Percentiles rank a stretch among this genome's conserved stretches.
Conservation (phyloP, 2,888 invertebrate species). For the Salticus scenicus region DNA sequence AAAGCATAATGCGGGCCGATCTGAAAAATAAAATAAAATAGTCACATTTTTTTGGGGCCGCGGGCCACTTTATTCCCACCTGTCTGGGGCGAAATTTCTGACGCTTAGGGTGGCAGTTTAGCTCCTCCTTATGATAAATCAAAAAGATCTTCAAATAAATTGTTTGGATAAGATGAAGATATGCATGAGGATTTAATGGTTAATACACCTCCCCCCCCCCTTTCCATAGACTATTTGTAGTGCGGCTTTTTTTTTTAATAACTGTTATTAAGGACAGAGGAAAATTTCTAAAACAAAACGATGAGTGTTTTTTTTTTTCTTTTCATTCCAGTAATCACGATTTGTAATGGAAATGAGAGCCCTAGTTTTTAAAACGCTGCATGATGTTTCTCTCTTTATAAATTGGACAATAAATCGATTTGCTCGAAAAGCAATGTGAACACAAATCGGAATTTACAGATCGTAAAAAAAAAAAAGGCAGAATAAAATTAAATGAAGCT, state of each 20-base stretch:
- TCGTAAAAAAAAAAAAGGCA: not conserved
- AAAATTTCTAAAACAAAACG: slow-evolving; percentile 51
- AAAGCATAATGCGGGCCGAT: not conserved
- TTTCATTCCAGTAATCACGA: not conserved
- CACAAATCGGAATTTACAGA: not conserved
- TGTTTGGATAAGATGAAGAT: slow-evolving; percentile 67
- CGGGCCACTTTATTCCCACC: slow-evolving; percentile 35
- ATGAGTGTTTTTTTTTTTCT: too few species aligned
- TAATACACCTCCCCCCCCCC: slow-evolving; percentile 25
- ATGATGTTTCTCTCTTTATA: not conserved
- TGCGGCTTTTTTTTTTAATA: slow-evolving; percentile 50
- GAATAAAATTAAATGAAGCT: not conserved
- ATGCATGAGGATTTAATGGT: slow-evolving; percentile 27
- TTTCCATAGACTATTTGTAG: too few species aligned
- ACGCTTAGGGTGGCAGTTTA: slow-evolving; percentile 67
- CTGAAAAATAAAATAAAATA: not conserved
- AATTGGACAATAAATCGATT: slow-evolving; percentile 8
- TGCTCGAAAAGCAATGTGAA: not conserved
- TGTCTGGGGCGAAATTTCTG: slow-evolving; percentile 58
- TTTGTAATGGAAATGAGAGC: not conserved
- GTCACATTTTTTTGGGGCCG: slow-evolving; percentile 4
- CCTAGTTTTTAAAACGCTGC: not conserved
- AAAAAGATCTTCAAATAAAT: slow-evolving; percentile 43
- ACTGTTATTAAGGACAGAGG: slow-evolving; percentile 46
- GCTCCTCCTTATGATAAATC: slow-evolving; percentile 63